A percentile compares a stretch with the other conserved stretches of the same genome.
These are phyloP conservation scores for Acanthacorydalis orientalis DNA, from an alignment of 2,888 invertebrate genomes.

Conservation along the genomic window DNA sequence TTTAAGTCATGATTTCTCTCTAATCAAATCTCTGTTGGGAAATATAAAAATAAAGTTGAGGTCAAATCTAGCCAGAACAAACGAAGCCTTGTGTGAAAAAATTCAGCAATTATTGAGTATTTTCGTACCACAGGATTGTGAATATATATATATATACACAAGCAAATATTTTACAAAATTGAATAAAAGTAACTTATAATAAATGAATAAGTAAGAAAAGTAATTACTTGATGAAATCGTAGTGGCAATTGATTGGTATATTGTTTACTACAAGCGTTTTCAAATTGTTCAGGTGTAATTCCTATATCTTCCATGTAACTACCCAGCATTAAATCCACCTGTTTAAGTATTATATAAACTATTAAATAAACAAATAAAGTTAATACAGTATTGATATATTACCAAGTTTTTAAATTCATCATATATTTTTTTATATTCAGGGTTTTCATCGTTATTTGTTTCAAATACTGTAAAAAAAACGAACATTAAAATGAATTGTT, in stretches of 20 bases:
- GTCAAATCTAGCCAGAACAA: too few relatives aligned
- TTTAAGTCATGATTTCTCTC: too few relatives aligned
- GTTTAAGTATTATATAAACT: conserved; percentile 2
- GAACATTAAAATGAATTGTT: not conserved
- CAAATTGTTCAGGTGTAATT: conserved; percentile 75
- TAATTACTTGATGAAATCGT: conserved; percentile 34
- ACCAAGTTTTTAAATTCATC: conserved; percentile 79
- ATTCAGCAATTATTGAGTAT: too few relatives aligned
- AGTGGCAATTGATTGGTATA: conserved; percentile 25
- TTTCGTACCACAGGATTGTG: too few relatives aligned
- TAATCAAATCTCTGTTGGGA: too few relatives aligned
- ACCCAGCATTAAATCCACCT: conserved; percentile 80
- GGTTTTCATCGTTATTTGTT: conserved; percentile 51
- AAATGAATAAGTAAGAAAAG: not conserved
- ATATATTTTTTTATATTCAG: conserved; percentile 61
- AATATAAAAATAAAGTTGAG: too few relatives aligned
- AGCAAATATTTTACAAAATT: not conserved
- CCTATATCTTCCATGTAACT: conserved; percentile 88
- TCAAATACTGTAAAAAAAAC: conserved; percentile 60
- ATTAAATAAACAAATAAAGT: not conserved
- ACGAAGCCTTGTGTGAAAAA: too few relatives aligned
- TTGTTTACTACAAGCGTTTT: conserved; percentile 49
- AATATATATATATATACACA: not conserved
- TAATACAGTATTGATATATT: conserved; percentile 15
- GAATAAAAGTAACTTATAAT: not conserved